Conservation (phyloP, 2,797 vertebrate species). For the Chiloscyllium punctatum region DNA sequence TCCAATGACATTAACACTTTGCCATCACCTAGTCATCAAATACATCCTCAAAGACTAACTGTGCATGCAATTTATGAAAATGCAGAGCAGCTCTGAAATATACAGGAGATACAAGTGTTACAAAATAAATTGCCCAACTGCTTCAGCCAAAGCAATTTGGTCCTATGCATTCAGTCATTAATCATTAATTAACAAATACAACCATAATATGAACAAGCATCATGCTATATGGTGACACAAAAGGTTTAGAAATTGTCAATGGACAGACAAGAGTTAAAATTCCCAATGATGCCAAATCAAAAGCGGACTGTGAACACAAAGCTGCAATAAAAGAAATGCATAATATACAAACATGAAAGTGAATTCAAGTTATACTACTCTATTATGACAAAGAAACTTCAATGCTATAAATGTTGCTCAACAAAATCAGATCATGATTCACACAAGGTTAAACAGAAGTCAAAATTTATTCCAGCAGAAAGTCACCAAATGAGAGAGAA, state of each 20-base stretch:
- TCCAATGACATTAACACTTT: no score
- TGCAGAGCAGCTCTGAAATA: not conserved
- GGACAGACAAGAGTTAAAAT: not conserved
- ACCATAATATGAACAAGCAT: not conserved
- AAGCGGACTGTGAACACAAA: not conserved
- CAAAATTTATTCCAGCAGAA: not conserved
- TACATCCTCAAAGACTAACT: not conserved
- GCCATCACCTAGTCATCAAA: not conserved
- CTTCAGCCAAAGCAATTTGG: not conserved
- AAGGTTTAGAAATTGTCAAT: not conserved
- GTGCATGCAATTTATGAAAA: not conserved
- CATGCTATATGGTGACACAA: not conserved
- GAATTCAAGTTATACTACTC: not conserved
- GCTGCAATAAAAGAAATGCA: not conserved
- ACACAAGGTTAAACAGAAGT: not conserved
- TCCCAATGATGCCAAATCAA: not conserved
- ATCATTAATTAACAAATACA: not conserved
- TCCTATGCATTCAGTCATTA: not conserved
- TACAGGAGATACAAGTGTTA: not conserved
- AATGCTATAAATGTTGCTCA: not conserved
- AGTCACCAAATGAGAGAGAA: not conserved
- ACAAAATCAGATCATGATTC: not conserved
- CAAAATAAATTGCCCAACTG: not conserved
- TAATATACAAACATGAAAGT: not conserved
- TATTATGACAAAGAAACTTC: not conserved